phyloP scores from a whole-genome alignment of 2,113 vertebrate genomes.

The Meleagris gallopavo region DNA sequence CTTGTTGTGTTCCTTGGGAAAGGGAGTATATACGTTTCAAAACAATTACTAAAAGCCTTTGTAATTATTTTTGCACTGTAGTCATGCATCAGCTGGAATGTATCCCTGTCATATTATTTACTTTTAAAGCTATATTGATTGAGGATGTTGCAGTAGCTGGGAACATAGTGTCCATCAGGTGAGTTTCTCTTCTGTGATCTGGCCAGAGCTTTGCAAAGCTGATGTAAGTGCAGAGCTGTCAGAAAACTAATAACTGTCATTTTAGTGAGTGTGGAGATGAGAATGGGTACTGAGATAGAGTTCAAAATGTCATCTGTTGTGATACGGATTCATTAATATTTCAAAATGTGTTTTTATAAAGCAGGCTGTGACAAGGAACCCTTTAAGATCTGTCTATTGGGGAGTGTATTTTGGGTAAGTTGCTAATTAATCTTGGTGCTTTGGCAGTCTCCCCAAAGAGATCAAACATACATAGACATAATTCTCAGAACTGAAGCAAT shows the following conservation, averaged over 20 bases:
- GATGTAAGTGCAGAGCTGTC: conserved; percentile 36
- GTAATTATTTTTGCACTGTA: neutral
- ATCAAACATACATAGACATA: conserved; percentile 16
- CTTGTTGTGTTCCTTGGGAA: neutral
- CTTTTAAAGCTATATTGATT: neutral
- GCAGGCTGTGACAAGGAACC: conserved; percentile 12
- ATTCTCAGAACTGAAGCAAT: conserved; percentile 27
- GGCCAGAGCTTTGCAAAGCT: conserved; percentile 27
- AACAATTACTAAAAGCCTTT: neutral
- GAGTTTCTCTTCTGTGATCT: conserved; percentile 36
- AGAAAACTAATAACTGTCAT: conserved; percentile 19
- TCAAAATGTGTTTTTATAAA: conserved; percentile 53
- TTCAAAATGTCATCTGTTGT: conserved; percentile 57
- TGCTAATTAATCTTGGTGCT: conserved; percentile 63
- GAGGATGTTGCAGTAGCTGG: conserved; percentile 27
- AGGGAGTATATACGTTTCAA: neutral
- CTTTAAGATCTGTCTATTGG: conserved; percentile 29
- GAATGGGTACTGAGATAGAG: conserved; percentile 35
- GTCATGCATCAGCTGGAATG: neutral
- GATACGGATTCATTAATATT: conserved; percentile 28
- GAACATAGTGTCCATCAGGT: conserved; percentile 1
- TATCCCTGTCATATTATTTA: neutral
- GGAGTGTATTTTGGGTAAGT: conserved; percentile 47
- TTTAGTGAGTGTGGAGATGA: conserved; percentile 29
- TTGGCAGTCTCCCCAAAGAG: conserved; percentile 46